Evolutionary conservation across 2,113 vertebrate genomes (phyloP).

Genomic region (Lampris incognitus): DNA sequence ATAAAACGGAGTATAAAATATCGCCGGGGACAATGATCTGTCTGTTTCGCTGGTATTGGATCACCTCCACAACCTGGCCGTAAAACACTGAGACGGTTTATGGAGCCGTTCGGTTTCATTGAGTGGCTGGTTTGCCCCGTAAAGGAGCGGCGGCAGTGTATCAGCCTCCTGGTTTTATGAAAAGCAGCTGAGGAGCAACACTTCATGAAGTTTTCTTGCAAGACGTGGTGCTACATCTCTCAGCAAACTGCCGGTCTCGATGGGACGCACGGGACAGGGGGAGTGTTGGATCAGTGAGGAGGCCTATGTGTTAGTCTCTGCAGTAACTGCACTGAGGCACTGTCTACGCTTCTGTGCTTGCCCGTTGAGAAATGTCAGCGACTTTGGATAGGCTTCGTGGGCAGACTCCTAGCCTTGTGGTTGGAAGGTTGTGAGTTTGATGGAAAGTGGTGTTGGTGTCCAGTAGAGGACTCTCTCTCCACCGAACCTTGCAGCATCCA

Average conservation of each 20-base stretch:
- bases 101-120: constrained; percentile 52
- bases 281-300: no score
- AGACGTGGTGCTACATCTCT: not conserved
- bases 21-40: constrained; percentile 30
- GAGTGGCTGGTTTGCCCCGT: constrained; percentile 50
- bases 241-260: not conserved
- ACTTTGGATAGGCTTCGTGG: no score
- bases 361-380: no score
- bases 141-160: constrained; percentile 45
- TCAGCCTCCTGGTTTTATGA: constrained; percentile 33
- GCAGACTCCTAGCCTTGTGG: no score
- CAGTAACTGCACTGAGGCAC: no score
- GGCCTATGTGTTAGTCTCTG: no score
- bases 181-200: constrained; percentile 8
- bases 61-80: constrained; percentile 30
- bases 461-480: no score
- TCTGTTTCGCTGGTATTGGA: constrained; percentile 43
- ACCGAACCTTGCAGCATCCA: no score
- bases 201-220: not conserved
- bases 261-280: no score
- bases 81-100: constrained; percentile 36
- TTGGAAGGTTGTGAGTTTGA: no score
- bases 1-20: constrained; percentile 60
- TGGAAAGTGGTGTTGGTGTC: no score
- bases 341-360: no score